These are phyloP conservation scores for Dorcus hopei DNA, from an alignment of 2,888 invertebrate genomes.

Conservation along the genomic window DNA sequence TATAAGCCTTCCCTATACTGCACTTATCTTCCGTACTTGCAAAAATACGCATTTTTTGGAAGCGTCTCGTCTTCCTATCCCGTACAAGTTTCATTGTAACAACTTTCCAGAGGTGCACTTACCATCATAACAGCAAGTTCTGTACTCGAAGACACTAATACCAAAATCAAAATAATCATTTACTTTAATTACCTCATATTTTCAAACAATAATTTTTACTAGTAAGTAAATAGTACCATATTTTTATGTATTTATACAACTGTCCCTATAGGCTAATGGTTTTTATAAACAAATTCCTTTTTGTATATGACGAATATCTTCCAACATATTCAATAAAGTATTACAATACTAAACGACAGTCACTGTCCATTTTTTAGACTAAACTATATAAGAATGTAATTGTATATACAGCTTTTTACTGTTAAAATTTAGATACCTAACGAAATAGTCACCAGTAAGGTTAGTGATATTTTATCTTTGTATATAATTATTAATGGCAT, in stretches of 20 bases:
- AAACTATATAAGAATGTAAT: conserved; percentile 16
- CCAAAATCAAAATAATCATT: conserved; percentile 11
- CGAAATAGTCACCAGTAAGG: conserved; percentile 15
- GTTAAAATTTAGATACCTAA: conserved; percentile 10
- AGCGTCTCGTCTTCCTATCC: no score
- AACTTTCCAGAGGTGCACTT: no score
- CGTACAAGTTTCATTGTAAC: no score
- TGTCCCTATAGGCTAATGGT: conserved; percentile 11
- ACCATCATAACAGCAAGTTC: background rate
- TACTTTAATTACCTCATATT: conserved; percentile 16
- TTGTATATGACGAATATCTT: conserved; percentile 14
- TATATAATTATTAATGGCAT: conserved; percentile 10
- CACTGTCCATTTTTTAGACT: conserved; percentile 4
- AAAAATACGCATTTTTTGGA: no score
- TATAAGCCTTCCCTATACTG: no score
- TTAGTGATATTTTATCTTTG: conserved; percentile 23
- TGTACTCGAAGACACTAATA: background rate
- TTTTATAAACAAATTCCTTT: conserved; percentile 9
- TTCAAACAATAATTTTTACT: conserved; percentile 19
- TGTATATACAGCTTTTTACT: conserved; percentile 26
- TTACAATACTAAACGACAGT: conserved; percentile 6
- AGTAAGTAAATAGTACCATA: conserved; percentile 10
- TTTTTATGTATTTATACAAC: conserved; percentile 17
- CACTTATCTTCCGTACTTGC: no score
- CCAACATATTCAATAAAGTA: conserved; percentile 12